Evolutionary conservation across 2,888 invertebrate genomes (phyloP).

Genomic region (Dorcus hopei): DNA sequence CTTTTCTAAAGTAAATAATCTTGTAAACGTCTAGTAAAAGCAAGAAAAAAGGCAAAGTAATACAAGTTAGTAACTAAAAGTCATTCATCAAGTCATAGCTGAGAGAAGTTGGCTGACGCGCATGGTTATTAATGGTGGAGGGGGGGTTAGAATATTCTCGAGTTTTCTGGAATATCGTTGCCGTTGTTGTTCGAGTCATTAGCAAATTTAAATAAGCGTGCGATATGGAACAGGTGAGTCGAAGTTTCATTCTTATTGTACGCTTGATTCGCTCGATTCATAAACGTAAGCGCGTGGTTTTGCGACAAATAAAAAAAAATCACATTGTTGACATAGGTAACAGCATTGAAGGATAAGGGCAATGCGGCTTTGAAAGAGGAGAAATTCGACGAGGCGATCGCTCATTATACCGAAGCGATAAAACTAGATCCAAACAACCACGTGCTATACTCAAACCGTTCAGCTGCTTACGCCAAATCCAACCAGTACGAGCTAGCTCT

Average conservation of each 20-base stretch:
- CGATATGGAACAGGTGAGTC: conserved; percentile 17
- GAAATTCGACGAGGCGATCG: conserved; percentile 75
- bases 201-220: conserved; percentile 2
- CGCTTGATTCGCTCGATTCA: not conserved
- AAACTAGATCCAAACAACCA: conserved; percentile 76
- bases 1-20: too few relatives aligned
- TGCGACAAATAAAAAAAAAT: not conserved
- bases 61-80: too few relatives aligned
- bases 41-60: too few relatives aligned
- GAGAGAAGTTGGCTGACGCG: too few relatives aligned
- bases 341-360: conserved; percentile 80
- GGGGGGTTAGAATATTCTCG: conserved; percentile 19
- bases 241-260: not conserved
- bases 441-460: conserved; percentile 87
- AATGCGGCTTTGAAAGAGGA: conserved; percentile 78
- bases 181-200: not conserved
- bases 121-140: too few relatives aligned
- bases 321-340: conserved; percentile 58
- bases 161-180: conserved; percentile 9
- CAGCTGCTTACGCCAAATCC: conserved; percentile 84
- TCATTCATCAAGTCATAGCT: too few relatives aligned
- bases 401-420: conserved; percentile 79
- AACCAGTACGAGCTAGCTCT: conserved; percentile 72
- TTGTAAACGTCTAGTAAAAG: too few relatives aligned
- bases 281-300: not conserved